Evolutionary conservation across 37 sponge, comb jelly and placozoan species (phyloP).

Genomic region (Agelas oroides): DNA sequence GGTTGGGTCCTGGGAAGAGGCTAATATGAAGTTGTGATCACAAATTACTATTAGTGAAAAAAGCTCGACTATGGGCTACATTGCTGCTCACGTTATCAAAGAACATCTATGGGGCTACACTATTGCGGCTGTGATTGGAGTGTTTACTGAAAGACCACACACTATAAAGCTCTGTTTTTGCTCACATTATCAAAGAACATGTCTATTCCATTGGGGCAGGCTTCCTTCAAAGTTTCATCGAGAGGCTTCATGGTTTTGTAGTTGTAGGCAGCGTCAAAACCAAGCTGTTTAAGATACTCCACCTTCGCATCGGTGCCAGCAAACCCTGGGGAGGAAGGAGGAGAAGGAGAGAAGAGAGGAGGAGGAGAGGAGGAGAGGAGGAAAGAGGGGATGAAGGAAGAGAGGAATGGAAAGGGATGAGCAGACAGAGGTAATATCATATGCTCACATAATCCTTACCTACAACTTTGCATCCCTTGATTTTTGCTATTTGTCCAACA

Average conservation of each 20-base stretch:
- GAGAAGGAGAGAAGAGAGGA: no score
- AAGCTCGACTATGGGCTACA: not conserved
- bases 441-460: constrained; percentile 34
- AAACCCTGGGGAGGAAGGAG: constrained; percentile 49
- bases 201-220: constrained; percentile 90
- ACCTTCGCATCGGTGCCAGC: constrained; percentile 91
- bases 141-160: no score
- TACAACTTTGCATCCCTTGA: constrained; percentile 87
- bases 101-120: not conserved
- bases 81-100: constrained; percentile 96
- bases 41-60: no score
- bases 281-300: constrained; percentile 60
- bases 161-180: no score
- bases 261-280: constrained; percentile 93
- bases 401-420: no score
- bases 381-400: no score
- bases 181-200: constrained; percentile 93
- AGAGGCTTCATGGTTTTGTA: constrained; percentile 85
- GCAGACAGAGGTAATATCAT: no score
- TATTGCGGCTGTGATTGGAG: no score
- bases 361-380: no score
- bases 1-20: not conserved
- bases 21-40: not conserved
- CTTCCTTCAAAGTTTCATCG: constrained; percentile 66
- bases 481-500: constrained; percentile 88